Evolutionary conservation across 2,888 invertebrate genomes (phyloP).

Genomic region (Ornithoptera alexandrae): DNA sequence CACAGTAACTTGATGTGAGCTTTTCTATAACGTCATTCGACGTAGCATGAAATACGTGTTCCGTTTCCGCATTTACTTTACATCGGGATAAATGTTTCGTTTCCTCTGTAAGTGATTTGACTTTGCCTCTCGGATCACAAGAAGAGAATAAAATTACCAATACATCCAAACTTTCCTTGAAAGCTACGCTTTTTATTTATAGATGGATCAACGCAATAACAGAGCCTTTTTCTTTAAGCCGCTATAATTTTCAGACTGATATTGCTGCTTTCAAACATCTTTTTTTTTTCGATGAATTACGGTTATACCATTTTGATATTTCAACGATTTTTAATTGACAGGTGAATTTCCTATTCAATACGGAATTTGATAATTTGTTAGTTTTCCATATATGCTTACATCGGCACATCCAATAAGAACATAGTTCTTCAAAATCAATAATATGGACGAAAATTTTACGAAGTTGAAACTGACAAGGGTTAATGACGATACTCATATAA

Average conservation of each 20-base stretch:
- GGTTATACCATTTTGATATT: not conserved
- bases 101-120: constrained; percentile 1
- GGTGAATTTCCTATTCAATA: not conserved
- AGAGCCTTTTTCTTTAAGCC: not conserved
- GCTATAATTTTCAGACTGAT: not conserved
- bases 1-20: not conserved
- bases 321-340: not conserved
- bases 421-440: too few species aligned
- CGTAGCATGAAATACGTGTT: constrained; percentile 8
- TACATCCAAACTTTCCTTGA: not conserved
- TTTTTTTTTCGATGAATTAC: not conserved
- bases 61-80: constrained; percentile 2
- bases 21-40: constrained; percentile 2
- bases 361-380: not conserved
- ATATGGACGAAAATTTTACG: too few species aligned
- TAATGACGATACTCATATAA: too few species aligned
- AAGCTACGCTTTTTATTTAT: not conserved
- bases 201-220: not conserved
- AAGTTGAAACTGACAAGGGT: too few species aligned
- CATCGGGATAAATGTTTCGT: not conserved
- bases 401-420: too few species aligned
- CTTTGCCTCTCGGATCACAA: not conserved
- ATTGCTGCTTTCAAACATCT: not conserved
- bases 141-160: not conserved
- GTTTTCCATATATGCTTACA: not conserved